Evolutionary conservation across 2,888 invertebrate genomes (phyloP).

Genomic region (Magallana nippona): DNA sequence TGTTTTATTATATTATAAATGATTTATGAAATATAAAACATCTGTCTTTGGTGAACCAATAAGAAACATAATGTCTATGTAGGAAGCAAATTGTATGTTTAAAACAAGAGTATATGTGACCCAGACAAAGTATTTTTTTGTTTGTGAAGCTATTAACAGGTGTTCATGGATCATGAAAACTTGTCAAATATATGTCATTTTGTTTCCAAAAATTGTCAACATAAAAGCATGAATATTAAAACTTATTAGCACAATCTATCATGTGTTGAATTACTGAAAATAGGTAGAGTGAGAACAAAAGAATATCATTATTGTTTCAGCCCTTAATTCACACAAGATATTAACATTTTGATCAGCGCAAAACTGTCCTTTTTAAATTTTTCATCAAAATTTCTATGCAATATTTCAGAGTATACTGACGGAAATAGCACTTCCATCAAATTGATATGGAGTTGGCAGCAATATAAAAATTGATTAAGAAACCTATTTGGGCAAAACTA

Average conservation of each 20-base stretch:
- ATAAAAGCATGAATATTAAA: constrained; percentile 15
- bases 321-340: neutral
- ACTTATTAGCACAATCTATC: neutral
- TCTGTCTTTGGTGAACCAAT: neutral
- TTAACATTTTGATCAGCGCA: neutral
- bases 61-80: constrained; percentile 17
- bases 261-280: neutral
- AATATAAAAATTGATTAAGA: neutral
- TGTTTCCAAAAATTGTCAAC: constrained; percentile 21
- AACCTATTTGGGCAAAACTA: neutral
- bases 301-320: constrained; percentile 14
- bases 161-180: neutral
- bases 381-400: neutral
- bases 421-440: neutral
- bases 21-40: constrained; percentile 14
- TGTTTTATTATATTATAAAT: constrained; percentile 1
- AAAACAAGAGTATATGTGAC: constrained; percentile 1
- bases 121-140: constrained; percentile 9
- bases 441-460: neutral
- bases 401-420: neutral
- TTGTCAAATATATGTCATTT: neutral
- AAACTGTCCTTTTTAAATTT: neutral
- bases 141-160: constrained; percentile 10
- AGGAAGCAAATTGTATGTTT: neutral
- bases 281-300: neutral